Evolutionary conservation across 2,113 vertebrate species (phyloP).

Genomic region (Myiagra hebetior): DNA sequence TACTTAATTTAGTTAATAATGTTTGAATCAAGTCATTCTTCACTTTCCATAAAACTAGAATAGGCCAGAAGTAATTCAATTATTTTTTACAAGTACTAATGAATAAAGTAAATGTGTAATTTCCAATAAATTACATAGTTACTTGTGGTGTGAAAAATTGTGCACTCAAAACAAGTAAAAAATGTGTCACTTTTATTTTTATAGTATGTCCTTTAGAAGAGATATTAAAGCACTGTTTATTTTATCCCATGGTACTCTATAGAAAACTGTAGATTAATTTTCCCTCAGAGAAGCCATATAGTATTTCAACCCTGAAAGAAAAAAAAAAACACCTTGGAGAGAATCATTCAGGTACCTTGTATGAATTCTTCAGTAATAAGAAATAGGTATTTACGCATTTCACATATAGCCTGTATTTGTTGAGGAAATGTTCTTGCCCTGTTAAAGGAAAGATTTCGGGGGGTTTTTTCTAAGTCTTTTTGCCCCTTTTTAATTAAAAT

Average conservation of each 20-base stretch:
- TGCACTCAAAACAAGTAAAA: slow-evolving; percentile 37
- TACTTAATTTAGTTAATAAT: slow-evolving; percentile 59
- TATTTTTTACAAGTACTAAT: slow-evolving; percentile 52
- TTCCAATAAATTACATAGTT: slow-evolving; percentile 59
- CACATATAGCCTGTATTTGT: neutral
- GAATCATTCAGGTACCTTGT: neutral
- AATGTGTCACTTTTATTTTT: slow-evolving; percentile 42
- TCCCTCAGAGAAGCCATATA: slow-evolving; percentile 9
- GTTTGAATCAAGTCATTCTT: slow-evolving; percentile 59
- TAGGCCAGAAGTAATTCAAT: slow-evolving; percentile 39
- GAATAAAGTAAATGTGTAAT: slow-evolving; percentile 53
- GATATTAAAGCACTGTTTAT: slow-evolving; percentile 54
- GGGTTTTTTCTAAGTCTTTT: neutral
- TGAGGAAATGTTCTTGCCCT: neutral
- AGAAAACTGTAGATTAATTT: slow-evolving; percentile 22
- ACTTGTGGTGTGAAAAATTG: slow-evolving; percentile 22
- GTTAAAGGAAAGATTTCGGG: neutral
- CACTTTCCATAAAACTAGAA: slow-evolving; percentile 61
- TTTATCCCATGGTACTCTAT: neutral
- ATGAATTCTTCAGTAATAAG: slow-evolving; percentile 14
- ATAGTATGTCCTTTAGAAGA: slow-evolving; percentile 7
- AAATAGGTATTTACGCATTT: neutral
- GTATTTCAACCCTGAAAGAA: neutral
- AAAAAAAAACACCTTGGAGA: slow-evolving; percentile 39
- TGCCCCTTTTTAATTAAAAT: neutral